phyloP scores from a whole-genome alignment of 2,113 vertebrate species.

The Poicephalus meyeri region DNA sequence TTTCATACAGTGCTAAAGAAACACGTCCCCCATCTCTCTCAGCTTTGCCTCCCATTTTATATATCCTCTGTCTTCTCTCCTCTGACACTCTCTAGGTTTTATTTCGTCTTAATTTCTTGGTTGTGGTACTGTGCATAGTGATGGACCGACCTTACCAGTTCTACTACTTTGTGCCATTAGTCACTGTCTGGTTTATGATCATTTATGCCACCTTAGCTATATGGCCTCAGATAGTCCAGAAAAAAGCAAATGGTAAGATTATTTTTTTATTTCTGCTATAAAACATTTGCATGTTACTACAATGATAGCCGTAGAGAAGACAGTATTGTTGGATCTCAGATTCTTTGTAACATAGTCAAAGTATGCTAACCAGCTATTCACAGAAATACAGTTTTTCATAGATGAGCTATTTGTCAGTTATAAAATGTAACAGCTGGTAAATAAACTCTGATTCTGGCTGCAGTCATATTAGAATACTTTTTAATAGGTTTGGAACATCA shows the following conservation, averaged over 20 bases:
- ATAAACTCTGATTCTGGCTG: not conserved
- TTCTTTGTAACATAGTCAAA: not conserved
- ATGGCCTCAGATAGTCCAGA: conserved; percentile 96
- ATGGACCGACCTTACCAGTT: conserved; percentile 98
- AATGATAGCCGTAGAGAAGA: not conserved
- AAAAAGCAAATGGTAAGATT: conserved; percentile 87
- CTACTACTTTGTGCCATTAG: conserved; percentile 98
- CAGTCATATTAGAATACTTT: not conserved
- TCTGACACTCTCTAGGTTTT: conserved; percentile 80
- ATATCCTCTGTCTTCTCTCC: not conserved
- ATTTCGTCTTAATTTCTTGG: conserved; percentile 97
- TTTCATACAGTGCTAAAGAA: not conserved
- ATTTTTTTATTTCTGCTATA: not conserved
- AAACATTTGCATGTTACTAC: not conserved
- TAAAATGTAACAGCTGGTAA: not conserved
- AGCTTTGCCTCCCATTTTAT: not conserved
- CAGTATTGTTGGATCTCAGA: not conserved
- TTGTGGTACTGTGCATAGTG: conserved; percentile 92
- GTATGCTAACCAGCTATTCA: not conserved
- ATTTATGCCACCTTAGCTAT: conserved; percentile 90
- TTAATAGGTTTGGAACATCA: not conserved
- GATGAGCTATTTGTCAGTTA: not conserved
- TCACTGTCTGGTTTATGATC: conserved; percentile 95
- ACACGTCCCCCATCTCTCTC: not conserved
- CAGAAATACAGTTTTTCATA: not conserved